These are phyloP conservation scores for Nemopilema nomurai DNA, from an alignment of 30 jellyfish, hydroid and myxozoan genomes.

Conservation along the genomic window DNA sequence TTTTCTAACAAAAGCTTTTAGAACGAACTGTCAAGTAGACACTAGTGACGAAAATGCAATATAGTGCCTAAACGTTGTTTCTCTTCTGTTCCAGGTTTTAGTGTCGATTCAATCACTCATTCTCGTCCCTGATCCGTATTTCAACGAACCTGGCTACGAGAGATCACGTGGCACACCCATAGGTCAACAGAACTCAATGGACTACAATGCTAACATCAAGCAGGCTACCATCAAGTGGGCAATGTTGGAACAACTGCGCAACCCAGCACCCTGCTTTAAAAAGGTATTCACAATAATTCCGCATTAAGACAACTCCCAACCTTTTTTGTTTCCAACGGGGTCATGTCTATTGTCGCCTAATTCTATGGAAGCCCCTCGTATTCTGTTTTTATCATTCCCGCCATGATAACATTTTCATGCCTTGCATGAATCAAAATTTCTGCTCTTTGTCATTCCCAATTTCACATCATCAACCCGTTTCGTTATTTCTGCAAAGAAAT, in stretches of 20 bases:
- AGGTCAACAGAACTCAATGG: conserved; percentile 84
- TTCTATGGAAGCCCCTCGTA: too few species aligned
- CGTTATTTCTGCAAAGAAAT: too few species aligned
- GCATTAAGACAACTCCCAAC: neutral
- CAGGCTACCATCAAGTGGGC: conserved; percentile 95
- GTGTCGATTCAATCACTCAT: conserved; percentile 93
- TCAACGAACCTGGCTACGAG: conserved; percentile 96
- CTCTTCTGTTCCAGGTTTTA: conserved; percentile 63
- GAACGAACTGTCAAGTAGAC: too few species aligned
- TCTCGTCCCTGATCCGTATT: conserved; percentile 91
- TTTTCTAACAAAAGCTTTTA: too few species aligned
- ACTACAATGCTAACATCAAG: conserved; percentile 83
- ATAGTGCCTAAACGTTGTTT: neutral
- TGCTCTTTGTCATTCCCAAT: too few species aligned
- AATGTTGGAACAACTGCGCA: conserved; percentile 81
- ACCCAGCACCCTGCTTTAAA: conserved; percentile 88
- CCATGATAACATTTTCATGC: too few species aligned
- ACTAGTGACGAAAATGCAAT: too few species aligned
- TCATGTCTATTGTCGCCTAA: neutral
- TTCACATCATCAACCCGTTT: too few species aligned
- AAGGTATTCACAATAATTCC: conserved; percentile 45
- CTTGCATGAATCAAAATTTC: too few species aligned
- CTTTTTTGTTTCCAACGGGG: neutral
- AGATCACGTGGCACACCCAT: conserved; percentile 87
- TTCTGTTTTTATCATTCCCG: too few species aligned